Conservation (phyloP, 2,888 invertebrate species). For the Cenopis cana region DNA sequence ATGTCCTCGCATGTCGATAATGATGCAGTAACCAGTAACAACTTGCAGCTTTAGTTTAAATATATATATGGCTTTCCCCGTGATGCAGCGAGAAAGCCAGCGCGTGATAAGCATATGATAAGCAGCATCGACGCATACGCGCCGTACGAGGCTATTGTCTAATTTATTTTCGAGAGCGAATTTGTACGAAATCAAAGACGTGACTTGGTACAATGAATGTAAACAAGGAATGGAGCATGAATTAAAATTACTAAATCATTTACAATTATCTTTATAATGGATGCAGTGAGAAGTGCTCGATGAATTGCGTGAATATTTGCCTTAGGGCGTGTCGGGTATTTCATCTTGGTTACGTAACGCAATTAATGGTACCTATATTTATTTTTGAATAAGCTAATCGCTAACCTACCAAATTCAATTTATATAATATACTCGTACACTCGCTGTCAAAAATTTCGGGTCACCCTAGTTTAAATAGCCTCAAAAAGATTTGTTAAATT, state of each 20-base stretch:
- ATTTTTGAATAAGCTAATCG: constrained; percentile 18
- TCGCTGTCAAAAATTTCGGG: too few species aligned
- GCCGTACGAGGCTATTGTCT: constrained; percentile 42
- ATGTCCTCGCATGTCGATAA: not conserved
- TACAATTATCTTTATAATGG: not conserved
- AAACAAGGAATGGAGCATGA: constrained; percentile 46
- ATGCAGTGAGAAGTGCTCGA: constrained; percentile 16
- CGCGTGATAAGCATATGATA: constrained; percentile 71
- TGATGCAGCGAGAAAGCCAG: constrained; percentile 64
- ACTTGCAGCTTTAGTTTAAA: constrained; percentile 46
- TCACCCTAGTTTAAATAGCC: too few species aligned
- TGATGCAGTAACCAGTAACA: not conserved
- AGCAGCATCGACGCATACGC: constrained; percentile 31
- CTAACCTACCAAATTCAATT: constrained; percentile 20
- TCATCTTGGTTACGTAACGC: constrained; percentile 26
- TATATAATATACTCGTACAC: too few species aligned
- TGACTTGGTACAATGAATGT: constrained; percentile 60
- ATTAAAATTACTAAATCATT: constrained; percentile 48
- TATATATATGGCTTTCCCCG: constrained; percentile 52
- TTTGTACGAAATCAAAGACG: constrained; percentile 61
- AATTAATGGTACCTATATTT: constrained; percentile 29
- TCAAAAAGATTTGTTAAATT: too few species aligned
- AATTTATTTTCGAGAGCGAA: constrained; percentile 61
- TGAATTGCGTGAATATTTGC: constrained; percentile 8
- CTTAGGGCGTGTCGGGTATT: constrained; percentile 23